Evolutionary conservation across 1,140 invertebrate species (phyloP), one percentile per base, ranked within the genome.

Genomic region (Drosophila nikananu): DNA sequence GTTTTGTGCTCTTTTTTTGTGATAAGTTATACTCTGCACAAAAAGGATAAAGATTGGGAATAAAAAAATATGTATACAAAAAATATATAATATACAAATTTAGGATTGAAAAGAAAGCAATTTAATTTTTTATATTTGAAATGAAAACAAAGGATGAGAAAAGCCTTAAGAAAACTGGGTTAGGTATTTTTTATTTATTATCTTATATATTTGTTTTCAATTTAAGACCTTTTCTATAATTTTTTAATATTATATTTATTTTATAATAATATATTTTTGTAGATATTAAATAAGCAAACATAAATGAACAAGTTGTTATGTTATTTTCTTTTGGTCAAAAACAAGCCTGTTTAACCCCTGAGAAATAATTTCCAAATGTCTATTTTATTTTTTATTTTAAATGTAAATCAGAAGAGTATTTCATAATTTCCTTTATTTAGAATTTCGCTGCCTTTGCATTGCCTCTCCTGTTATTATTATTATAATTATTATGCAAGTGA

Each of bases 401-500:
- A 6, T 5, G 10, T 35, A 35, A 32, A 32, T 10, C 15, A 17
- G 25, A 10, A 65, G 39, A 35, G 63, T 21, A 66, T 62, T 63
- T 5, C 2, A 7, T 12, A 6, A 12, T 61, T 71, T 65, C 46
- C 39, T 41, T 67, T 42, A 32, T 35, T 19, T 27, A 2, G 1
- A 13, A 27, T 49, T 3, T 1, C 17, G 13, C 13, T 35, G 4
- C 0, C 5, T 10, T 9, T 23, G 2, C 52, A 17, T 15, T 10
- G 15, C 21, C 2, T 10, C 2, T 41, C 35, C 60, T 39, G 39
- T n/a, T 17, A 57, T 39, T 25, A 41, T 39, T 27, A 23, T 27
- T 17, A 17, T 49, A 42, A 71, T 82, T 76, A 86, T 86, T 77
- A 63, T 72, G 75, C 70, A 76, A 72, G 70, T 30, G 58, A 70